A percentile compares a stretch with the other conserved stretches of the same genome.
These are phyloP conservation scores for Motacilla tschutschensis DNA, from an alignment of 2,113 vertebrate species.

Conservation along the genomic window DNA sequence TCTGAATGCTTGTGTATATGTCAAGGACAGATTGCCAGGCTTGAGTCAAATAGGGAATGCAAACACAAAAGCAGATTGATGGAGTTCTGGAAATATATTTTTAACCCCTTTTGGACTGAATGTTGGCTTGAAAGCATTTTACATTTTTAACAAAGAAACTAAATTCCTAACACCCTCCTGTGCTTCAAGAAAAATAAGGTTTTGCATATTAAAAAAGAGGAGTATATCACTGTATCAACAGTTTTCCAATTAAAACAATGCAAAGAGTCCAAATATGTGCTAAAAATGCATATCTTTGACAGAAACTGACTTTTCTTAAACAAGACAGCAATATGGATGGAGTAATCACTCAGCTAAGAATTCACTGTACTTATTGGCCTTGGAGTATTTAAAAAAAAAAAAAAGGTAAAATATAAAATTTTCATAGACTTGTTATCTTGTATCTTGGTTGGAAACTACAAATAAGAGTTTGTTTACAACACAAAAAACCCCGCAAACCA, in stretches of 20 bases:
- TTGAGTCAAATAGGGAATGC: background rate
- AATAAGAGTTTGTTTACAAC: background rate
- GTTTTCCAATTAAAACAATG: background rate
- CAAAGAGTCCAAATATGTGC: background rate
- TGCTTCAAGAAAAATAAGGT: background rate
- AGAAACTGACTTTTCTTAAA: background rate
- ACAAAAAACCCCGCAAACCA: accelerated
- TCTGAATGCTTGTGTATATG: background rate
- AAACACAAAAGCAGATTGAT: background rate
- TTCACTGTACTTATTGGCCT: background rate
- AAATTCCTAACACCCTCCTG: background rate
- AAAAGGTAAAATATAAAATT: background rate
- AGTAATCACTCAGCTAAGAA: background rate
- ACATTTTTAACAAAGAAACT: background rate
- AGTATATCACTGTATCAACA: background rate
- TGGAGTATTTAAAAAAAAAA: background rate
- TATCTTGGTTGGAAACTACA: background rate
- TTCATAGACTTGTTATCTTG: background rate
- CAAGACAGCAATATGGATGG: background rate
- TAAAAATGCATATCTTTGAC: background rate
- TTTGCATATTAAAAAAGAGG: background rate
- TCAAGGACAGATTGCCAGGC: background rate
- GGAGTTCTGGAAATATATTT: background rate
- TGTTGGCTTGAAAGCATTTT: background rate
- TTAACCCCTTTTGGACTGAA: background rate